phyloP scores from a whole-genome alignment of 2,797 vertebrate genomes.

The Tenualosa thibaudeaui region DNA sequence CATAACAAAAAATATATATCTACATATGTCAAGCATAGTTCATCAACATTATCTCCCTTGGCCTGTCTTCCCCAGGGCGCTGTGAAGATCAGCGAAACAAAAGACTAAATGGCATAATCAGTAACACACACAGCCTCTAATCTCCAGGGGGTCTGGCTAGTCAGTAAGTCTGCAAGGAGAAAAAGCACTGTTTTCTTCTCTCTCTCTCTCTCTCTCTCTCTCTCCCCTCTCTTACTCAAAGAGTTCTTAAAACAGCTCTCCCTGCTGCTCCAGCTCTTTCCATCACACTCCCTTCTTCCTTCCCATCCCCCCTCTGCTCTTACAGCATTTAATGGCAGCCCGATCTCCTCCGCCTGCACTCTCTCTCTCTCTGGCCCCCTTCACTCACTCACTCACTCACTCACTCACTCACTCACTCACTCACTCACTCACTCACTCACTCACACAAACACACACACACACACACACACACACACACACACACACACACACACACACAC shows the following conservation, averaged over 20 bases:
- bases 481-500: constrained; percentile 31
- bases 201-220: not conserved
- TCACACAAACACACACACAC: constrained; percentile 34
- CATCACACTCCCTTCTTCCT: not conserved
- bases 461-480: constrained; percentile 22
- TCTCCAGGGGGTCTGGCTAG: constrained; percentile 13
- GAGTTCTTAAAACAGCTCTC: constrained; percentile 7
- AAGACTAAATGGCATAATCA: not conserved
- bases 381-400: not conserved
- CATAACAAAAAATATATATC: not conserved
- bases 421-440: not conserved
- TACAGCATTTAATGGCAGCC: constrained; percentile 4
- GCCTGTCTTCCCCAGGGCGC: not conserved
- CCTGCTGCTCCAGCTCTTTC: not conserved
- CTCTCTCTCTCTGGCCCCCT: not conserved
- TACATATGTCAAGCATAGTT: not conserved
- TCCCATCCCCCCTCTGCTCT: not conserved
- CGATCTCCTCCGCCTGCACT: not conserved
- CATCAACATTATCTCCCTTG: constrained; percentile 7
- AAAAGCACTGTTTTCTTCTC: not conserved
- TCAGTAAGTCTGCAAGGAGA: not conserved
- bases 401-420: not conserved
- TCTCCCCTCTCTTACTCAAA: not conserved
- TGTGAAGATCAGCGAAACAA: not conserved
- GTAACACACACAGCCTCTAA: not conserved